Percentiles rank a stretch among this genome's conserved stretches.
Evolutionary conservation across 2,797 vertebrate genomes (phyloP).

Genomic region (Helarctos malayanus): DNA sequence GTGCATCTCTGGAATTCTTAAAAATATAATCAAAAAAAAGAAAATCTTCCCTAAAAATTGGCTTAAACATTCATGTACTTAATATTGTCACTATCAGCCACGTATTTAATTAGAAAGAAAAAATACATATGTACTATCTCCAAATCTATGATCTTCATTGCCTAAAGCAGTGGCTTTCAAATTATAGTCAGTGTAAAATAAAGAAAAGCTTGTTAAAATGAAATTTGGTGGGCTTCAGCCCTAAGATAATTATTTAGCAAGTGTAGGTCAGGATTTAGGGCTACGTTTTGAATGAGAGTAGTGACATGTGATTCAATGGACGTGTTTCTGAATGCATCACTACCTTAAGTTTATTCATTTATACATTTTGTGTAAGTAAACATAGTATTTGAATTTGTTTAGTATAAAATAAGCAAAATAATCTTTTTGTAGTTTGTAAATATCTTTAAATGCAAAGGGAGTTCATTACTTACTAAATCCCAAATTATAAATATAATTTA

Average conservation of each 20-base stretch:
- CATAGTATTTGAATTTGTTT: neutral
- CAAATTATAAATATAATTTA: neutral
- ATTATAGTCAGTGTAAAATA: neutral
- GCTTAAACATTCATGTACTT: neutral
- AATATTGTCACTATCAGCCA: neutral
- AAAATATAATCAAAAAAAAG: neutral
- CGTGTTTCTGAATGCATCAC: neutral
- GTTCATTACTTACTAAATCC: neutral
- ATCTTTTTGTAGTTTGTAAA: neutral
- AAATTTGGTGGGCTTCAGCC: neutral
- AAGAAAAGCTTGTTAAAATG: neutral
- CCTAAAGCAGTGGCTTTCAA: neutral
- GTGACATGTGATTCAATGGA: neutral
- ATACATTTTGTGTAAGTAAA: neutral
- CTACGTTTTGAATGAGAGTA: neutral
- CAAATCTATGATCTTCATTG: conserved; percentile 3
- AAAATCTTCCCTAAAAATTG: neutral
- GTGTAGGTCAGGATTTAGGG: neutral
- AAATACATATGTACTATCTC: neutral
- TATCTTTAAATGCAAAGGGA: neutral
- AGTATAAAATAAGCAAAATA: neutral
- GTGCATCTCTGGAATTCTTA: neutral
- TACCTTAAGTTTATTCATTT: neutral
- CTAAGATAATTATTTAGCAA: neutral
- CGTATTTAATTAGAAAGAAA: conserved; percentile 44